Evolutionary conservation across 2,888 invertebrate species (phyloP).

Genomic region (Stegophylla sp.): DNA sequence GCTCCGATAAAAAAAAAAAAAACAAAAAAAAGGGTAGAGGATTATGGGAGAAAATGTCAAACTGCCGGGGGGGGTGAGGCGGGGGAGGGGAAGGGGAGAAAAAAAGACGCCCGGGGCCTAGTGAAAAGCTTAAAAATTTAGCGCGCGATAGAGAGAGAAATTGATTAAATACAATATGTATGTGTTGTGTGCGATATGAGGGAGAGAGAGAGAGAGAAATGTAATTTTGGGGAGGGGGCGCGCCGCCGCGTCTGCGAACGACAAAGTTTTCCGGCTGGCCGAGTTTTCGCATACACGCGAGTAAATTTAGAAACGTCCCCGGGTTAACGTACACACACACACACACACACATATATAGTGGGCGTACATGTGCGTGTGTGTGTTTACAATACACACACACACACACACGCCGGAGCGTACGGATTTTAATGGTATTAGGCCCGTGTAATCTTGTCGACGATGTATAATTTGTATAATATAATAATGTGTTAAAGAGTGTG

Average conservation of each 20-base stretch:
- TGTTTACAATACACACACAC: no score
- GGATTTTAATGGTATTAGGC: slow-evolving; percentile 50
- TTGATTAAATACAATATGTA: no score
- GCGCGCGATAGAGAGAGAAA: neutral
- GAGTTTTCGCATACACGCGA: slow-evolving; percentile 26
- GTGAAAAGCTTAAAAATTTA: slow-evolving; percentile 40
- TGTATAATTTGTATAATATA: slow-evolving; percentile 53
- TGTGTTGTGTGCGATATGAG: neutral
- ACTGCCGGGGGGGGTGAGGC: neutral
- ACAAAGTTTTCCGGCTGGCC: slow-evolving; percentile 48
- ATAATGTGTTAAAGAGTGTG: slow-evolving; percentile 44
- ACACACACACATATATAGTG: no score
- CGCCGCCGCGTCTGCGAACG: slow-evolving; percentile 29
- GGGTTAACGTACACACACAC: no score
- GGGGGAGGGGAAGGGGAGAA: neutral
- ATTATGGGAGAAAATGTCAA: slow-evolving; percentile 17
- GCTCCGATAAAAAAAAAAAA: neutral
- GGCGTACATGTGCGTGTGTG: no score
- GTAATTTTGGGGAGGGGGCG: no score
- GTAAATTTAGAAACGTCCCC: slow-evolving; percentile 41
- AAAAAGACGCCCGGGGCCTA: neutral
- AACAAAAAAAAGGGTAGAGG: slow-evolving; percentile 14
- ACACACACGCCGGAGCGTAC: neutral
- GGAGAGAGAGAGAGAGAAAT: neutral
- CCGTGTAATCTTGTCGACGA: slow-evolving; percentile 48